Percentiles rank a stretch among this genome's conserved stretches.
These are phyloP conservation scores for Cotesia glomerata DNA, from an alignment of 1,140 invertebrate species.

Conservation along the genomic window DNA sequence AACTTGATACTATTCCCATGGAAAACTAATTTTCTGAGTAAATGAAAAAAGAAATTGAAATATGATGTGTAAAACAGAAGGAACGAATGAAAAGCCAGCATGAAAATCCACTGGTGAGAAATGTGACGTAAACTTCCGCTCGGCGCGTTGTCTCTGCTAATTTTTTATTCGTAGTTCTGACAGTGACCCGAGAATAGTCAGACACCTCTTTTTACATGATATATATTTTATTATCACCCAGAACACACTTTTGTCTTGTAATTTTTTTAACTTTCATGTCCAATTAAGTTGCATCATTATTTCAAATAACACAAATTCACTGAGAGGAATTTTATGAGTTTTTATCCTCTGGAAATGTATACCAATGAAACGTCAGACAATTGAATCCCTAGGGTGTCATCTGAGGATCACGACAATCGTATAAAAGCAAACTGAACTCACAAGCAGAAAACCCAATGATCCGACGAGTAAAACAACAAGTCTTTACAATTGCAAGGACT, in stretches of 20 bases:
- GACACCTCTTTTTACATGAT: neutral
- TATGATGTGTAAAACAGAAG: constrained; percentile 19
- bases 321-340: neutral
- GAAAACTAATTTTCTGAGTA: neutral
- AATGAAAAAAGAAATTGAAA: constrained; percentile 27
- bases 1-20: constrained; percentile 15
- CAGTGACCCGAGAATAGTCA: neutral
- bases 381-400: constrained; percentile 7
- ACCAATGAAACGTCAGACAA: neutral
- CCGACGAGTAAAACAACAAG: neutral
- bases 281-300: neutral
- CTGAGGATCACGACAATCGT: neutral
- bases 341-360: neutral
- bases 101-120: constrained; percentile 27
- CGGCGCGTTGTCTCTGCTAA: constrained; percentile 13
- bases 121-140: constrained; percentile 30
- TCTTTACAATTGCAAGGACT: neutral
- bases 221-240: neutral
- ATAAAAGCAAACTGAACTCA: neutral
- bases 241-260: neutral
- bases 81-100: constrained; percentile 18
- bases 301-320: neutral
- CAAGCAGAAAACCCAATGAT: constrained; percentile 2
- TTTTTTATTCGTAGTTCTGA: constrained; percentile 17
- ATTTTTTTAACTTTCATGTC: neutral